Evolutionary conservation across 2,113 vertebrate genomes (phyloP), one percentile per base, ranked within the genome.

Genomic region (Lichenostomus cassidix): DNA sequence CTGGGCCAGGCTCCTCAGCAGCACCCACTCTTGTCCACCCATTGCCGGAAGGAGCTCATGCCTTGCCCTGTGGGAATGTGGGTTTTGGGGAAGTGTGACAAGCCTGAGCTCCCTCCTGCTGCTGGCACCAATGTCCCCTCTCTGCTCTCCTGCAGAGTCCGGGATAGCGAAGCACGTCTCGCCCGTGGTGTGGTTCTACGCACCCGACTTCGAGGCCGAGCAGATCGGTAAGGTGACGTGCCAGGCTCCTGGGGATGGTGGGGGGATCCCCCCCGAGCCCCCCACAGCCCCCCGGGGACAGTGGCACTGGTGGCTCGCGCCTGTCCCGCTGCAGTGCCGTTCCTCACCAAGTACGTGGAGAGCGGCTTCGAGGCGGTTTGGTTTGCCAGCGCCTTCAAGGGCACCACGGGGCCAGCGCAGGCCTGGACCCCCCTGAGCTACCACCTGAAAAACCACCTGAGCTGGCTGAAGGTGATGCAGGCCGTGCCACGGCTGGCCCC

Each of bases 311-410:
- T 39, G 65, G 23, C 39, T 73, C 1, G 0, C 0, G 2, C 79
- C 75, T 55, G 39, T 83, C 67, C 53, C 5, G 0, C 70, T 27
- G 46, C 92, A 98, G 98, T 74, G 47, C 85, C 81, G 0, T 94
- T 97, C 79, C 81, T 98, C 24, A 18, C 90, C 47, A 98, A 98
- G 56, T 98, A 98, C 5, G 69, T 95, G 2, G 94, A 97, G 46
- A 97, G 97, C 1, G 98, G 98, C 63, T 98, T 98, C 24, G 47
- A 71, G 21, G 83, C 70, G 0, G 92, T 98, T 41, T 98, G 98
- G 98, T 98, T 98, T 3, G 98, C 98, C 44, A 98, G 98, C 7
- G 97, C 98, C 73, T 98, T 98, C 95, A 98, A 98, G 94, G 98
- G 98, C 56, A 97, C 98, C 15, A 97, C 98, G 0, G 97, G 94